Evolutionary conservation across 1,140 invertebrate genomes (phyloP).

Genomic region (Aphelinus certus): DNA sequence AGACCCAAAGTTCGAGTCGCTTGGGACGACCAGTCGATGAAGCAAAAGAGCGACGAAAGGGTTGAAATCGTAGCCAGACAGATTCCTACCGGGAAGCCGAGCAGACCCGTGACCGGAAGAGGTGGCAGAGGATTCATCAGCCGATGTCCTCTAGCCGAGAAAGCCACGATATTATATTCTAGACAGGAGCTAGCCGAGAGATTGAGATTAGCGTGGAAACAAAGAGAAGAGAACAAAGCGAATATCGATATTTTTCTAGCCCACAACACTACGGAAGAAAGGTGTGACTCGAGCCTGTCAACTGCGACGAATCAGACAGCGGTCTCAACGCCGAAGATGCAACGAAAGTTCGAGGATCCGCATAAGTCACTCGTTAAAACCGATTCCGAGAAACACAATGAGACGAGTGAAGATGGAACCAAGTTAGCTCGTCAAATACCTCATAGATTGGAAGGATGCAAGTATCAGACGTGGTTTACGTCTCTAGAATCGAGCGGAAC

Average conservation of each 20-base stretch:
- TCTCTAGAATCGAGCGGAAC: neutral
- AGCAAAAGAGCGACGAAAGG: slow-evolving; percentile 39
- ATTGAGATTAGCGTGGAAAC: slow-evolving; percentile 65
- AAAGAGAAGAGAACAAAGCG: slow-evolving; percentile 63
- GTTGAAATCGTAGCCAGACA: slow-evolving; percentile 59
- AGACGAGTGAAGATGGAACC: neutral
- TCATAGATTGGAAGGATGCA: too few relatives aligned
- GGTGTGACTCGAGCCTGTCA: slow-evolving; percentile 55
- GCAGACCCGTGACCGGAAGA: slow-evolving; percentile 44
- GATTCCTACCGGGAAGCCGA: slow-evolving; percentile 48
- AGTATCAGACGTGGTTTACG: slow-evolving; percentile 8
- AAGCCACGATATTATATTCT: slow-evolving; percentile 66
- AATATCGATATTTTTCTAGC: slow-evolving; percentile 70
- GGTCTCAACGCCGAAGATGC: neutral
- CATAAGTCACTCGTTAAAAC: neutral
- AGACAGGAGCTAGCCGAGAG: slow-evolving; percentile 66
- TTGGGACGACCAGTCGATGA: slow-evolving; percentile 52
- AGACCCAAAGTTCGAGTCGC: slow-evolving; percentile 55
- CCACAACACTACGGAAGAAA: slow-evolving; percentile 57
- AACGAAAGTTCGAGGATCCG: neutral
- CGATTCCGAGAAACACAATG: neutral
- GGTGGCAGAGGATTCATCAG: slow-evolving; percentile 22
- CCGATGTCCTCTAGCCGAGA: slow-evolving; percentile 49
- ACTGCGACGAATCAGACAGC: slow-evolving; percentile 33
- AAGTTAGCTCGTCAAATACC: neutral